These are phyloP conservation scores for Rattus norvegicus DNA, from an alignment of 2,113 vertebrate species.

Conservation along the genomic window GRCr8 NC_086033.1:39321001-39321500, in stretches of 20 bases:
- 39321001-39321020: background rate
- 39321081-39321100: background rate
- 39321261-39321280: background rate
- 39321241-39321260: background rate
- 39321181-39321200: background rate
- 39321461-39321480: fast-evolving
- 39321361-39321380: background rate
- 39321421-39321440: background rate
- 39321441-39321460: background rate
- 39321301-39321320: background rate
- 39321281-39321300: background rate
- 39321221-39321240: background rate
- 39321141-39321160: background rate
- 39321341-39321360: background rate
- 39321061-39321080: background rate
- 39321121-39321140: background rate
- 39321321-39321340: background rate
- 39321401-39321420: background rate
- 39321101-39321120: background rate
- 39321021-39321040: background rate
- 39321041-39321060: slow-evolving; percentile 20
- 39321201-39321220: background rate
- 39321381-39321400: background rate
- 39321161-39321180: background rate
- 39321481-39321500: fast-evolving